Base-by-base conservation (phyloP, 2,113 vertebrate genomes). In the Tretioscincus oriximinensis region DNA sequence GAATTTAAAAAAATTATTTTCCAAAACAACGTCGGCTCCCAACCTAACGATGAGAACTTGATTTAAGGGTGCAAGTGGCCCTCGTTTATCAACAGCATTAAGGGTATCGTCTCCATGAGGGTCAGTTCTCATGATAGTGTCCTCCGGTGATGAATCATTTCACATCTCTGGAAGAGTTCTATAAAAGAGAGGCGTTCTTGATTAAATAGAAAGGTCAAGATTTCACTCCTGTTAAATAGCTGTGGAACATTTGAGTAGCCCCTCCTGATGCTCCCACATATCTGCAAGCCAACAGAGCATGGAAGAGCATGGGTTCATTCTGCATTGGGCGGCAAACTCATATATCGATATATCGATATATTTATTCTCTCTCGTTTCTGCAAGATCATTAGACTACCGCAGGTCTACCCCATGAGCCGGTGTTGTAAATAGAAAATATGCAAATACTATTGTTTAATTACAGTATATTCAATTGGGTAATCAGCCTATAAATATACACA, bases 401-500 rank as follows among this genome's bases (percentile, higher is more conserved):
- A 1, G 2, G 54, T 65, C 81, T 35, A 16, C 41, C 35, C 35
- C 60, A 81, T 14, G 29, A 45, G 54, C 66, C 63, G 81, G 28
- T 84, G 54, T 26, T 14, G 77, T 65, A 80, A 76, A 75, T 69
- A 31, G 2, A 12, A 70, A 86, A 87, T 65, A 85, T 81, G 85
- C 81, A 79, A 85, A 41, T 87, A 8, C 78, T 24, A 4, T 66
- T 78, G 2, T 45, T 58, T 79, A 88, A 90, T 90, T 83, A 89
- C 82, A 7, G 61, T 73, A 21, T 35, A 91, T 81, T 87, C 85
- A 86, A 84, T 83, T 11, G 66, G 86, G 84, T 80, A 86, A 65
- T n/a, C 87, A 51, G 24, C 79, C 90, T 81, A 81, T 85, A 87
- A 90, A 84, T 12, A 45, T 91, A 80, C n/a, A 11, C 81, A 89